Base-by-base conservation (phyloP, 2,888 invertebrate genomes). In the Habroteleia sp. region DNA sequence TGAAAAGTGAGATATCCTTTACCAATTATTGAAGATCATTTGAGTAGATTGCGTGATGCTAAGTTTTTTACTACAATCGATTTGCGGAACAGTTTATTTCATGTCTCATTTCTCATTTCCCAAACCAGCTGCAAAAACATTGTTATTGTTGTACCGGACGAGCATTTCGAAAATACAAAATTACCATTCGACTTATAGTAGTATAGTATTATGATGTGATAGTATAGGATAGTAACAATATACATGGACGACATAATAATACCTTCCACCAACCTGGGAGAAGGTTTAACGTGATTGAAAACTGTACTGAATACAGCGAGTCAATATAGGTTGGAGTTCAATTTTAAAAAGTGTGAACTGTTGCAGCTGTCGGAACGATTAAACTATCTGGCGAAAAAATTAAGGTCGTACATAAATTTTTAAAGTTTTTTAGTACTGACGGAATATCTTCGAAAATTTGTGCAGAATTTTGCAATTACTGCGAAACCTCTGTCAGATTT, bases 1-100 rank as follows among this genome's bases (percentile, higher is more conserved):
- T 78, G n/a, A 5, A 82, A 78, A 60, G 76, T 76, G 23, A 65
- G 74, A 1, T 77, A 75, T 35, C 77, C 77, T 0, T 23, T 77
- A 17, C 77, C 79, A 8, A 7, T 75, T 6, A 74, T 75, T 5
- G 73, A 73, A 3, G 75, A 77, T 33, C 66, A 77, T 5, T 17
- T 77, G 1, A 20, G 1, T 41, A 20, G 39, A 20, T 20, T 41
- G 7, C 10, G 6, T 2, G 7, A n/a, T 1, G 8, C 39, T 3
- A 20, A 10, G 1, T 20, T 41, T 10, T 20, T 14, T 20, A 41
- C 20, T 5, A 41, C 10, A 6, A 1, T 41, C 3, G 39, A 41
- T 10, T 13, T 41, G 2, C 6, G 10, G 52, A n/a, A n/a, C n/a
- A n/a, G n/a, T n/a, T n/a, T n/a, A n/a, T n/a, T n/a, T n/a, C n/a